Base-by-base conservation (phyloP, 2,888 invertebrate species). In the Leucania comma region DNA sequence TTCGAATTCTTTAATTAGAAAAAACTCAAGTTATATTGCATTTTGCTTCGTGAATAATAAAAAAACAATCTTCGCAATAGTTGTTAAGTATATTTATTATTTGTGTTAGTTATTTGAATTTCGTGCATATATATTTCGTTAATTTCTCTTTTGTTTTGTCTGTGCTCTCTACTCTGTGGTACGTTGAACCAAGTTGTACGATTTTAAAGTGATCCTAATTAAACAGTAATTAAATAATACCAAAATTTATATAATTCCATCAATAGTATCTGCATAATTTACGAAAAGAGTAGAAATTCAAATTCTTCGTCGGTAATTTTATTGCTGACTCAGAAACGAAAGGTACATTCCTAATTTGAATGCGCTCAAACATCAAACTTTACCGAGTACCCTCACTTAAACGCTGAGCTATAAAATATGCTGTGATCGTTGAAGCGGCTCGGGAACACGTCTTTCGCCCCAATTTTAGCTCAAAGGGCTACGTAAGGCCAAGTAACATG, bases 391-490 rank as follows among this genome's bases (percentile, higher is more conserved):
- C 59, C 53, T 79, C 58, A 54, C 29, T 75, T 73, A 63, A 68
- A 75, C 38, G 65, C 50, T 58, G 62, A 35, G 53, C 64, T 65
- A 71, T 72, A 73, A 80, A 80, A 74, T 72, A 83, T 75, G 67
- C 62, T 57, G 24, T 78, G 78, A 72, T 74, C 78, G 59, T 42
- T 70, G 59, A 75, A 80, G 57, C 77, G 69, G 61, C 73, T 75
- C 75, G 69, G 59, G 78, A 60, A 68, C 79, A 79, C 71, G 69
- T 66, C 73, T 77, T 73, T 71, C 67, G 75, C 61, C 82, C 82
- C 75, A 82, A 81, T 82, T 83, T 74, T 59, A 64, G 57, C 70
- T 80, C 77, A 80, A 83, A 83, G 68, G 72, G 80, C 68, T 71
- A 59, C 65, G 54, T 50, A 63, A 65, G 58, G 42, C 68, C 75